Conservation (phyloP, 2,113 vertebrate species). For the Acrocephalus arundinaceus region DNA sequence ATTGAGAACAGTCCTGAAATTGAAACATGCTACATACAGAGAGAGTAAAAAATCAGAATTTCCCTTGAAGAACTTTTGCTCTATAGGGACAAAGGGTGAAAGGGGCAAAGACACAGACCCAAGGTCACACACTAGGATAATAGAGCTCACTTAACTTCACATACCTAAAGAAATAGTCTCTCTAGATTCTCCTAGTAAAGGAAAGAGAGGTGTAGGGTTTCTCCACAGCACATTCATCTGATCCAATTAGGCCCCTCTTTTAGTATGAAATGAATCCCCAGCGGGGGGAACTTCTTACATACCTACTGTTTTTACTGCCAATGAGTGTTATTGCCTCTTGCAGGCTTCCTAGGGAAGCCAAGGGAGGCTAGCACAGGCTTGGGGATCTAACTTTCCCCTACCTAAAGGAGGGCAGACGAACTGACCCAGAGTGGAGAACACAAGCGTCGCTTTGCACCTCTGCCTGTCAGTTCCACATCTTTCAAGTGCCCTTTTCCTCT, state of each 20-base stretch:
- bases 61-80: background rate
- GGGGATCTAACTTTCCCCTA: background rate
- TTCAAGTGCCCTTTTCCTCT: background rate
- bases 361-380: background rate
- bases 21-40: background rate
- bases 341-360: background rate
- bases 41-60: background rate
- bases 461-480: background rate
- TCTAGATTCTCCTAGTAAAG: background rate
- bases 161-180: background rate
- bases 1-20: background rate
- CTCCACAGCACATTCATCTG: background rate
- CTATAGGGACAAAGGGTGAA: background rate
- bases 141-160: slow-evolving; percentile 19
- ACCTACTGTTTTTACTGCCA: background rate
- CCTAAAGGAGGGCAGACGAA: background rate
- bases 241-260: background rate
- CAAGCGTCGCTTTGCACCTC: accelerated
- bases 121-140: background rate
- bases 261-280: background rate
- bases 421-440: background rate
- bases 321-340: background rate
- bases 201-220: background rate
- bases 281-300: background rate
- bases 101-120: background rate